Evolutionary conservation across 2,797 vertebrate genomes (phyloP), one percentile per base, ranked within the genome.

Genomic region (Neomorphus geoffroyi): DNA sequence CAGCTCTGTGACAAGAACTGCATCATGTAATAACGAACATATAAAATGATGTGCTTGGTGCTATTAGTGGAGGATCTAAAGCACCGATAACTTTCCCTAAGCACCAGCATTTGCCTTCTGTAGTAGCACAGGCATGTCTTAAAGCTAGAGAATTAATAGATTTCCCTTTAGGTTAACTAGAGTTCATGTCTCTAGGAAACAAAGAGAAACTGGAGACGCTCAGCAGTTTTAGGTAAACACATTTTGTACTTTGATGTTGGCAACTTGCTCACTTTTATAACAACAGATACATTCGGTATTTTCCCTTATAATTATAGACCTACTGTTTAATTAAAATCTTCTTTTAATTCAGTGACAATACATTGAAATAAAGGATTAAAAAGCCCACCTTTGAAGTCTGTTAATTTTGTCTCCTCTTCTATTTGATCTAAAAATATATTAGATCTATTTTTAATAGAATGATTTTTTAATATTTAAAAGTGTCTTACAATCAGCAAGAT

Each of bases 391-490:
- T 91, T 92, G 60, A 87, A 71, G 23, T 66, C 26, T 77, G 27
- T 57, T 91, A 90, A 64, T 89, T 93, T 86, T 89, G 17, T 50
- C 67, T 77, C 43, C 21, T 72, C 23, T 65, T 78, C 30, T 56
- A 9, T 83, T 71, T 93, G 35, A 71, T 74, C 60, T 93, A 82
- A 91, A 89, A 91, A 83, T 86, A 83, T 19, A 90, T 74, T n/a
- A 37, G 18, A 74, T 33, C 21, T 53, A 35, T 39, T 35, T 87
- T 87, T 45, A 61, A 80, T 45, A 56, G 0, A 66, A 71, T 33
- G 0, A 19, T 33, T 67, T 88, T 82, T 84, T 78, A 24, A 26
- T 67, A 60, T 37, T 18, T 11, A 66, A 64, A 86, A 67, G 6
- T 64, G 2, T 56, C 23, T 80, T 89, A 30, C 1, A 67, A 57